Evolutionary conservation across 2,113 vertebrate genomes (phyloP).

Genomic region (Oceanodroma tethys): DNA sequence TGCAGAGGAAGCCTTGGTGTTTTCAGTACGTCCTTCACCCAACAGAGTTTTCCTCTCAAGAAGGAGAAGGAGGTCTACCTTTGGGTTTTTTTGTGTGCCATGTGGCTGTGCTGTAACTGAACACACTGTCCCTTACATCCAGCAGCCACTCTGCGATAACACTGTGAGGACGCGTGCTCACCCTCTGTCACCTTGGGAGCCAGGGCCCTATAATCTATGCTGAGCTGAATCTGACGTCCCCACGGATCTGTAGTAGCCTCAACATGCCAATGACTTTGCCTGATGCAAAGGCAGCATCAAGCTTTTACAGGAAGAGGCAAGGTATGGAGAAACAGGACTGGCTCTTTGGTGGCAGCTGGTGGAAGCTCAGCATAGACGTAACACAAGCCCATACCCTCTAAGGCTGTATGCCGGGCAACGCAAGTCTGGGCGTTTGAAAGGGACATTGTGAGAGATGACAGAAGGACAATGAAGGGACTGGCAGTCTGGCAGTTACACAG

Average conservation of each 20-base stretch:
- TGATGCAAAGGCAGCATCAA: background rate
- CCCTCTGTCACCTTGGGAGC: background rate
- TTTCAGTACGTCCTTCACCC: background rate
- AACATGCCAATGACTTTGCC: background rate
- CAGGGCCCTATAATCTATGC: background rate
- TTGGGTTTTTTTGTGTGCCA: background rate
- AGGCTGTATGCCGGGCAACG: background rate
- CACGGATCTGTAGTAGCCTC: background rate
- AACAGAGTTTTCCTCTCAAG: background rate
- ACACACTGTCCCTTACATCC: background rate
- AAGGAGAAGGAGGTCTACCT: background rate
- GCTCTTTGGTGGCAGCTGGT: background rate
- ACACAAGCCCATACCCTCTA: background rate
- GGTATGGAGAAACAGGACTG: background rate
- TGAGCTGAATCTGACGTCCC: background rate
- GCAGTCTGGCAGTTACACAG: background rate
- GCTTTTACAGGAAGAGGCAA: background rate
- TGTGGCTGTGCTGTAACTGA: background rate
- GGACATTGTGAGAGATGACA: background rate
- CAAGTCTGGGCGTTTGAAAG: background rate
- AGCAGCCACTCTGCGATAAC: background rate
- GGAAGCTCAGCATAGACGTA: background rate
- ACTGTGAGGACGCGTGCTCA: background rate
- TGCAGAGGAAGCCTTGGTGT: background rate
- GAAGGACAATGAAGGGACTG: background rate